Evolutionary conservation across 2,888 invertebrate genomes (phyloP), one percentile per base, ranked within the genome.

Genomic region (Linnaemya tessellans): DNA sequence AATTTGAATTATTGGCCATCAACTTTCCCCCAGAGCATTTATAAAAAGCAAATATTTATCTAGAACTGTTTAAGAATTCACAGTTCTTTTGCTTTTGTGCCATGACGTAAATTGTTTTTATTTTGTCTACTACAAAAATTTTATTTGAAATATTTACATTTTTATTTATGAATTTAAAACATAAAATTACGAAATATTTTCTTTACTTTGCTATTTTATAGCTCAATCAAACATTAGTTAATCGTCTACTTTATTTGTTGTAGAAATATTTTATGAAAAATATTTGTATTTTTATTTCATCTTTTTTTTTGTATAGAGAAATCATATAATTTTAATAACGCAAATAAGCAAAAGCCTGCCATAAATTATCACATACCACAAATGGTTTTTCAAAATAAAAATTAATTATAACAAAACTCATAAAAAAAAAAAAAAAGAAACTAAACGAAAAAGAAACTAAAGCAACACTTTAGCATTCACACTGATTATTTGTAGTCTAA

Each of bases 341-440:
- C 65, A 80, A 84, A 65, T 73, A 65, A 46, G 20, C 71, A 77
- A 84, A 84, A 77, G 75, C 46, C 58, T 67, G 67, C 54, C 84
- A 80, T 80, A 80, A 77, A 84, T 84, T 77, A 80, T 60, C 77
- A 67, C 71, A 80, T 77, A 80, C 71, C 80, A 71, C 77, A 65
- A 79, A 77, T 73, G 64, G 62, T 56, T 74, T 80, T 73, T 70
- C 43, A 38, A 78, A 75, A 74, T 68, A 51, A 70, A 65, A 79
- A 74, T 68, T 80, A 51, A 73, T 73, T 73, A 74, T 51, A 58
- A 30, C 13, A 62, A 38, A 77, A 62, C 56, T 60, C 58, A 68
- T 60, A 68, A 60, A 67, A 68, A 67, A 22, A 49, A 20, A 43
- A 56, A n/a, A n/a, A n/a, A n/a, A n/a, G n/a, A n/a, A 67, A 35